Conservation (phyloP, 2,797 vertebrate genomes). For the Parauchenoglanis punctatus region DNA sequence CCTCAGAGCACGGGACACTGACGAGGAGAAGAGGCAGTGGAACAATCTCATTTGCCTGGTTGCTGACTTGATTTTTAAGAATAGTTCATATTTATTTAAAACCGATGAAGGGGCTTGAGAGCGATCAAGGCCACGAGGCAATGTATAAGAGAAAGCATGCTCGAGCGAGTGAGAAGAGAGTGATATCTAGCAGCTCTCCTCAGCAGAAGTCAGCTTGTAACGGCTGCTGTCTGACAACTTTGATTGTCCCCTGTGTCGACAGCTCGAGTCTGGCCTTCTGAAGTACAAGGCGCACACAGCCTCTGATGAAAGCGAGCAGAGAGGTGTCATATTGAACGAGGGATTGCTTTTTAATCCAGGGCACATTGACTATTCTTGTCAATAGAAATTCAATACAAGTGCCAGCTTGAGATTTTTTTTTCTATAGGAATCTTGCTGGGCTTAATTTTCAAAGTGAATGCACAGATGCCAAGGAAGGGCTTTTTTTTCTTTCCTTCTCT, state of each 20-base stretch:
- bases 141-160: slow-evolving; percentile 40
- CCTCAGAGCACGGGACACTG: slow-evolving; percentile 17
- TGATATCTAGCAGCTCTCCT: slow-evolving; percentile 72
- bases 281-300: slow-evolving; percentile 75
- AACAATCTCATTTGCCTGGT: slow-evolving; percentile 82
- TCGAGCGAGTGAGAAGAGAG: slow-evolving; percentile 60
- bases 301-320: slow-evolving; percentile 75
- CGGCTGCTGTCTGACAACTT: slow-evolving; percentile 72
- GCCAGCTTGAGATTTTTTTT: slow-evolving; percentile 77
- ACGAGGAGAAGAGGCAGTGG: slow-evolving; percentile 63
- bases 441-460: slow-evolving; percentile 84
- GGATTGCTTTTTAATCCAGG: slow-evolving; percentile 83
- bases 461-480: slow-evolving; percentile 76
- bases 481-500: slow-evolving; percentile 57
- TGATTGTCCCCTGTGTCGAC: slow-evolving; percentile 78
- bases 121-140: slow-evolving; percentile 34
- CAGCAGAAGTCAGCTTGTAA: slow-evolving; percentile 69
- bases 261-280: slow-evolving; percentile 76
- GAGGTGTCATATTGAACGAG: slow-evolving; percentile 80
- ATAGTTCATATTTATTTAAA: slow-evolving; percentile 74
- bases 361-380: slow-evolving; percentile 81
- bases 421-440: slow-evolving; percentile 77
- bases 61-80: slow-evolving; percentile 79
- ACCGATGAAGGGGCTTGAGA: slow-evolving; percentile 40
- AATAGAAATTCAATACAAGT: slow-evolving; percentile 81